A percentile compares a stretch with the other conserved stretches of the same genome.
These are phyloP conservation scores for Dryobota labecula DNA, from an alignment of 2,888 invertebrate genomes.

Conservation along the genomic window DNA sequence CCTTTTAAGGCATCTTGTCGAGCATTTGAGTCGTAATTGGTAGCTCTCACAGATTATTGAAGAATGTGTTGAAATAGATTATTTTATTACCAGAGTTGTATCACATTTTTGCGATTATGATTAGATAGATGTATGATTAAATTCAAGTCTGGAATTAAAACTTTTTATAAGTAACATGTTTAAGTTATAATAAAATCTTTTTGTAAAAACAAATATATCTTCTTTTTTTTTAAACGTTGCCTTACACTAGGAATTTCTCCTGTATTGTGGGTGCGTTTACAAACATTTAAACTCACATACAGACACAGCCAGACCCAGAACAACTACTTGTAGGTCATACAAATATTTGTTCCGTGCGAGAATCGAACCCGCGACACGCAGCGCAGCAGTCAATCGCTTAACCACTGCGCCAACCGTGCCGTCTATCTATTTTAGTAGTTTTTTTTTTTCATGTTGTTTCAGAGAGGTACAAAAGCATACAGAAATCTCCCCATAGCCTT, in stretches of 20 bases:
- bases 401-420: no score
- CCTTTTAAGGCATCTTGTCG: slow-evolving; percentile 27
- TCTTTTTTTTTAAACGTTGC: no score
- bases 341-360: no score
- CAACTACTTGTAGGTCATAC: no score
- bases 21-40: slow-evolving; percentile 6
- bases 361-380: no score
- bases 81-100: not conserved
- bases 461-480: not conserved
- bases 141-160: not conserved
- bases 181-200: not conserved
- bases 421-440: not conserved
- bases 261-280: no score
- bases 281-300: no score
- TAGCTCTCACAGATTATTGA: slow-evolving; percentile 1
- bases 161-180: not conserved
- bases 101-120: not conserved
- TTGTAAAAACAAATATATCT: not conserved
- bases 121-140: not conserved
- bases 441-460: not conserved
- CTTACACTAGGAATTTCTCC: no score
- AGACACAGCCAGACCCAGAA: no score
- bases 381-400: no score
- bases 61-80: slow-evolving; percentile 21
- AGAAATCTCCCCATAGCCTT: not conserved